Percentiles rank a stretch among this genome's conserved stretches.
These are phyloP conservation scores for Xiphophorus hellerii DNA, from an alignment of 2,113 vertebrate genomes.

Conservation along the genomic window DNA sequence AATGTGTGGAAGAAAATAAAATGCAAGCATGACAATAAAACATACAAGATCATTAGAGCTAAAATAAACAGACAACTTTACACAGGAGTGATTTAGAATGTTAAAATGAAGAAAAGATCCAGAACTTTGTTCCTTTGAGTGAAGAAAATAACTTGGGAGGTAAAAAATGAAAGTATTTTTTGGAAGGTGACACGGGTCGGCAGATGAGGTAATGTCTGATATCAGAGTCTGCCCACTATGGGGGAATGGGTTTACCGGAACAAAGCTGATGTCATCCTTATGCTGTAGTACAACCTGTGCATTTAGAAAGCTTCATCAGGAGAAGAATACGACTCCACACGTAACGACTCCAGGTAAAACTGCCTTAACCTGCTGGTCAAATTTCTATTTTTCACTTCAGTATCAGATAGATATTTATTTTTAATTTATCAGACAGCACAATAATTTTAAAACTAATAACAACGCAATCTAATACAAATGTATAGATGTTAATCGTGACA, in stretches of 20 bases:
- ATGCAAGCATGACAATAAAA: not conserved
- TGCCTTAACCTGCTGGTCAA: not conserved
- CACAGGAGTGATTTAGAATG: not conserved
- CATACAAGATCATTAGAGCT: not conserved
- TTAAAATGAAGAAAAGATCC: not conserved
- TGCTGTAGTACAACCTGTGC: slow-evolving; percentile 43
- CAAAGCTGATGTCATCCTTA: slow-evolving; percentile 64
- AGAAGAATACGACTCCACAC: not conserved
- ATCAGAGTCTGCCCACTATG: slow-evolving; percentile 41
- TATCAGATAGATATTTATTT: not conserved
- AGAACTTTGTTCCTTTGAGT: not conserved
- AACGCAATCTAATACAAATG: not conserved
- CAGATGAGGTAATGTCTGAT: slow-evolving; percentile 72
- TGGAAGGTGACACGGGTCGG: not conserved
- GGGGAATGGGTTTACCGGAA: slow-evolving; percentile 54
- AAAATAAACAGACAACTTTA: not conserved
- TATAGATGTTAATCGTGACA: not conserved
- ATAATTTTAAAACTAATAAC: not conserved
- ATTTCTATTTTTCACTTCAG: not conserved
- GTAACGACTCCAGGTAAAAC: not conserved
- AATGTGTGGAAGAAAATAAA: not conserved
- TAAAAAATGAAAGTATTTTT: not conserved
- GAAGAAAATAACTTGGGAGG: not conserved
- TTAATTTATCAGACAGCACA: not conserved
- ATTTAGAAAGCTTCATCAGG: slow-evolving; percentile 3